Base-by-base conservation (phyloP, 2,797 vertebrate genomes). In the Paramormyrops hopkinsi region DNA sequence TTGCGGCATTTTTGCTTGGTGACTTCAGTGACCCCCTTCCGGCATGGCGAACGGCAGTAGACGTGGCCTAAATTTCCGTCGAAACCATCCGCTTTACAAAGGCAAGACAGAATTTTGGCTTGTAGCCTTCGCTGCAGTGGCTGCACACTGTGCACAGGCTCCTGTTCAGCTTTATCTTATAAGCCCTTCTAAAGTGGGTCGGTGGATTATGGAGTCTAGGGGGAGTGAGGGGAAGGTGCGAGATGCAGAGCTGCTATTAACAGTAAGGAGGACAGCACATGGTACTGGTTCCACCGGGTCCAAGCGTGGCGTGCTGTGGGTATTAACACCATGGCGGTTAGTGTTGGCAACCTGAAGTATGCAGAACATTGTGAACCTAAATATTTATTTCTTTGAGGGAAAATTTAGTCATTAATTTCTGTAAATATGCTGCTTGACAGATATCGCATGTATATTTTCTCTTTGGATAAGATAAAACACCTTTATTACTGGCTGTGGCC, bases 181-280 rank as follows among this genome's bases (percentile, higher is more conserved):
- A 59, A 90, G 89, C 56, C 48, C 53, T 90, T 91, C 50, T 90
- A 25, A 19, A 91, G 85, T 88, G 90, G 44, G 41, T 90, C 46
- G 51, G 89, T 91, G 91, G 93, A 91, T 93, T 92, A 90, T 51
- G 53, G 14, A 50, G 33, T 54, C 76, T 88, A 86, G 88, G 79
- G 87, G 90, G 59, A 22, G 4, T 82, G 89, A 90, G 90, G 3
- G 1, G 37, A 11, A 0, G 89, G 91, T 91, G 83, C 89, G 37
- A 91, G 89, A 94, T 95, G 90, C 65, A 89, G 92, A 94, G 93
- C 89, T 44, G 88, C 83, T 90, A 91, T 54, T 92, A 93, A 92
- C 93, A 89, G 92, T 92, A 88, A 89, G 37, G 25, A 89, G 90
- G 90, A 87, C 87, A 90, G 94, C 95, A 91, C 94, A 92, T 89